These are phyloP conservation scores for Neodiprion lecontei DNA, from an alignment of 1,140 invertebrate genomes.

Conservation along the genomic window DNA sequence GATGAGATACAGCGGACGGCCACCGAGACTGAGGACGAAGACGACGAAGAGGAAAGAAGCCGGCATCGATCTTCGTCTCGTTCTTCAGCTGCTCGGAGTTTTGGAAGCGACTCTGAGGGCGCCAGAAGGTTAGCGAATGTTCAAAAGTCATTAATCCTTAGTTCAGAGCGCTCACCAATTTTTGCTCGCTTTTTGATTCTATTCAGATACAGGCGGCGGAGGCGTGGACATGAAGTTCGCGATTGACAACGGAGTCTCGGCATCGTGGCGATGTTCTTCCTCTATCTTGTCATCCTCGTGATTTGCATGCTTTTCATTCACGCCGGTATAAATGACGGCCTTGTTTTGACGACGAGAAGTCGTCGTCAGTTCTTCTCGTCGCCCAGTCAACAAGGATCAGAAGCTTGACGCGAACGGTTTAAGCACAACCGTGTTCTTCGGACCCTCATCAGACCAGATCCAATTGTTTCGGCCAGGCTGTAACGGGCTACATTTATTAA, in stretches of 20 bases:
- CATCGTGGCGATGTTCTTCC: constrained; percentile 64
- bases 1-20: constrained; percentile 32
- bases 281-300: constrained; percentile 66
- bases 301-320: constrained; percentile 65
- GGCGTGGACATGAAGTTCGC: constrained; percentile 46
- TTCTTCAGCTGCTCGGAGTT: neutral
- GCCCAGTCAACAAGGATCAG: too few relatives aligned
- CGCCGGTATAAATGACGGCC: constrained; percentile 62
- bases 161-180: neutral
- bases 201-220: constrained; percentile 46
- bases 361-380: neutral
- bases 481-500: too few relatives aligned
- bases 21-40: constrained; percentile 38
- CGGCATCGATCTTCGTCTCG: neutral
- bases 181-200: neutral
- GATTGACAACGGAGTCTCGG: constrained; percentile 67
- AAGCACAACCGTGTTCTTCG: too few relatives aligned
- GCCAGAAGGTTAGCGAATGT: neutral
- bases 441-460: too few relatives aligned
- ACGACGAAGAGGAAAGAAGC: neutral
- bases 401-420: too few relatives aligned
- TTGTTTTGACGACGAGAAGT: constrained; percentile 48
- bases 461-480: too few relatives aligned
- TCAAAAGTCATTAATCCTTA: neutral
- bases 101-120: neutral